Base-by-base conservation (phyloP, 2,113 vertebrate genomes). In the Elephantulus edwardii region DNA sequence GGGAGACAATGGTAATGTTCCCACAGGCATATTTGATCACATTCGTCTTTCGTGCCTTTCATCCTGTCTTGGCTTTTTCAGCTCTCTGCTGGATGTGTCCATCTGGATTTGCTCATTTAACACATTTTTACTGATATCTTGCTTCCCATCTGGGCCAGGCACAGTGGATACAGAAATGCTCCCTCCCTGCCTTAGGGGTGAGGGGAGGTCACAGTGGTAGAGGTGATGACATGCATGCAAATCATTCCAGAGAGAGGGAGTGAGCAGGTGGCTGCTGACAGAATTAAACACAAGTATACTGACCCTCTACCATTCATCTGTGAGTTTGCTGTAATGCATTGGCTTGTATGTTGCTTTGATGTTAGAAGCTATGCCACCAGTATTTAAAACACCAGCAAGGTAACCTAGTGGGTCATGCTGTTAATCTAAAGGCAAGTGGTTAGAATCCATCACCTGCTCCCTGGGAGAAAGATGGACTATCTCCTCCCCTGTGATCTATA, bases 21-120 rank as follows among this genome's bases (percentile, higher is more conserved):
- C 35, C 68, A 70, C 35, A 26, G 46, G 17, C 79, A 24, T 1
- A 64, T 68, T 40, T 28, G 60, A 14, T 54, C 17, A 8, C 44
- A 66, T 62, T 58, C 86, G 24, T 58, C 60, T 83, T n/a, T 74
- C 79, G 42, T 85, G 28, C 52, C 40, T 93, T 72, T 71, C 35
- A 58, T 58, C 62, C 35, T 66, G 48, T 35, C 8, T 60, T 71
- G 48, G 26, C 52, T 72, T 79, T 75, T 79, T 66, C 44, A 78
- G 0, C 2, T 64, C 20, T 79, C 71, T 60, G 40, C 0, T 30
- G 44, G 44, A 70, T 33, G 16, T 2, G 8, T 6, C 72, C 28
- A 40, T 52, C 17, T 83, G 68, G 48, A 68, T 46, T 70, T 72
- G 60, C 60, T 85, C 42, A 54, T 83, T 81, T n/a, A 46, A 70